A percentile compares a stretch with the other conserved stretches of the same genome.
Evolutionary conservation across 2,888 invertebrate genomes (phyloP).

Genomic region (Drosophila conformis): DNA sequence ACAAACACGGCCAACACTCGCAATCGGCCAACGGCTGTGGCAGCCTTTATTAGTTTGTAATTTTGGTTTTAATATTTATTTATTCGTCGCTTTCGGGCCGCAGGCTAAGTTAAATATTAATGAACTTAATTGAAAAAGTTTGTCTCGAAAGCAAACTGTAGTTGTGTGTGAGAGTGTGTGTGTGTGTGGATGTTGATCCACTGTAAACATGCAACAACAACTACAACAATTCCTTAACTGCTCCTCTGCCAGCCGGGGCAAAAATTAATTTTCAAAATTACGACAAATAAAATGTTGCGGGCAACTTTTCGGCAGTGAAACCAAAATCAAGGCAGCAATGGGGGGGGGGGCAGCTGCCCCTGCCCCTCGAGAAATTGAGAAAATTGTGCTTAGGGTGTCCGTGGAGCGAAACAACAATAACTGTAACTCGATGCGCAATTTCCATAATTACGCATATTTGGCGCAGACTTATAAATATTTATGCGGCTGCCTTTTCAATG

Average conservation of each 20-base stretch:
- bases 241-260: conserved; percentile 40
- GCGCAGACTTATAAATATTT: conserved; percentile 74
- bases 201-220: conserved; percentile 27
- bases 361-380: not conserved
- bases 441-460: conserved; percentile 77
- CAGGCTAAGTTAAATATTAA: conserved; percentile 75
- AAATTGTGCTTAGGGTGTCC: not conserved
- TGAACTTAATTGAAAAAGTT: conserved; percentile 79
- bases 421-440: conserved; percentile 69
- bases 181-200: conserved; percentile 18
- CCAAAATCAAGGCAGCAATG: not conserved
- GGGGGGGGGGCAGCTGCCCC: no score
- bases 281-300: conserved; percentile 71
- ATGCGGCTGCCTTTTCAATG: conserved; percentile 52
- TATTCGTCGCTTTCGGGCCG: conserved; percentile 55
- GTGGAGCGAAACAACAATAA: conserved; percentile 32
- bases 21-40: conserved; percentile 15
- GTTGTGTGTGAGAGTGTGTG: conserved; percentile 4
- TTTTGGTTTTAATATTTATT: conserved; percentile 74
- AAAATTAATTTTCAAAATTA: conserved; percentile 75
- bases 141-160: conserved; percentile 35
- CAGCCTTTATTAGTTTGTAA: conserved; percentile 67
- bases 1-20: conserved; percentile 25
- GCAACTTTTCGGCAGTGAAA: conserved; percentile 40
- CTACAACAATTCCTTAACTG: conserved; percentile 35